Evolutionary conservation across 2,888 invertebrate species (phyloP).

Genomic region (Mantis religiosa): DNA sequence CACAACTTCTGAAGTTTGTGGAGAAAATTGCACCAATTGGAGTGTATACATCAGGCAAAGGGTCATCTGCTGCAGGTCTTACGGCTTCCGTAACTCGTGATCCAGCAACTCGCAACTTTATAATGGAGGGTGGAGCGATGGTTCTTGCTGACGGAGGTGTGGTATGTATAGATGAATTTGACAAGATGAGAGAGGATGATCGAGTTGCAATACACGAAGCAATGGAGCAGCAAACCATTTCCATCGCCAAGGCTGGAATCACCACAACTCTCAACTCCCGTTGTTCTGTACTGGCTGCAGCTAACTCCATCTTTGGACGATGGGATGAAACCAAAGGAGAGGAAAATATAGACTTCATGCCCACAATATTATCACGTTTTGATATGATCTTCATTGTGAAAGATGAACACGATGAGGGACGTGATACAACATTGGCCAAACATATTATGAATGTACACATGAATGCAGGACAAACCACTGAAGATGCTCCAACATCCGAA

Average conservation of each 20-base stretch:
- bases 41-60: constrained; percentile 99
- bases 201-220: constrained; percentile 99
- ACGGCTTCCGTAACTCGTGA: constrained; percentile 96
- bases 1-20: constrained; percentile 94
- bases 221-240: constrained; percentile 99
- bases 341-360: constrained; percentile 99
- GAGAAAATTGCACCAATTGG: constrained; percentile 91
- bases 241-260: constrained; percentile 98
- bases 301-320: constrained; percentile 95
- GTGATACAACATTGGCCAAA: constrained; percentile 89
- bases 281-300: constrained; percentile 98
- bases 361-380: constrained; percentile 98
- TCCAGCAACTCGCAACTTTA: constrained; percentile 85
- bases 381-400: constrained; percentile 99
- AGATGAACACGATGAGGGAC: constrained; percentile 85
- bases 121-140: constrained; percentile 99
- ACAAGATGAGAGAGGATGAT: constrained; percentile 99
- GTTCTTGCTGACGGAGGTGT: constrained; percentile 98
- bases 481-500: constrained; percentile 46
- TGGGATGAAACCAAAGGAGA: constrained; percentile 99
- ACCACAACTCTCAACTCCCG: constrained; percentile 97
- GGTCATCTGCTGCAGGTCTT: constrained; percentile 96
- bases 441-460: constrained; percentile 96
- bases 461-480: constrained; percentile 64
- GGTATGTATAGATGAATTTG: constrained; percentile 99